Base-by-base conservation (phyloP, 2,113 vertebrate species). In the Empidonax traillii region DNA sequence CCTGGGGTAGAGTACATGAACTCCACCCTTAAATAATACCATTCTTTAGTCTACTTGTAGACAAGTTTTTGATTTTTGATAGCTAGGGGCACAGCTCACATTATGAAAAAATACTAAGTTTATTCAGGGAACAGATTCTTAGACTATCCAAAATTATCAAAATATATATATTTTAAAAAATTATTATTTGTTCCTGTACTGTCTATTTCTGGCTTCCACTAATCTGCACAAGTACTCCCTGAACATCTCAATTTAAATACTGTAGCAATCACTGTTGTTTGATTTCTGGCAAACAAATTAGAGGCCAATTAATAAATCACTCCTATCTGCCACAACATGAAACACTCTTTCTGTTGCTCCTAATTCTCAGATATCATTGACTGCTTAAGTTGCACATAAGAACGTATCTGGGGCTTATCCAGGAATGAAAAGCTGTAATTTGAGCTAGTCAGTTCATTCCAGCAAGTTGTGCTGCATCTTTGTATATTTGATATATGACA, bases 281-380 rank as follows among this genome's bases (percentile, higher is more conserved):
- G 88, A 93, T 56, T 92, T 14, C 41, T 72, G 59, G 76, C 65
- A 90, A 86, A 35, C 67, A 77, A 86, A 92, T 81, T 89, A 87
- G 65, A 94, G n/a, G 46, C 69, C 37, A 90, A 92, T 94, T 94
- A 93, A 84, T 89, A 94, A 92, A 96, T 94, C 90, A 72, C 56
- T 85, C 73, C 49, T 51, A 87, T 56, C 73, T 94, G 83, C 53
- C 83, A 90, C 37, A 92, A 69, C 85, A 93, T 18, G 53, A 82
- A 95, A 72, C 80, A 82, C 52, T 28, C 56, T 78, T 91, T 74
- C 80, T 79, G 69, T 78, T 92, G 61, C 46, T 96, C 25, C 49
- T 79, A 85, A 89, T 85, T 90, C 83, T 91, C 77, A 92, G 66
- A 17, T 90, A 92, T 68, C 86, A 78, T 8, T 37, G 28, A 62